Percentiles rank a stretch among this genome's conserved stretches.
Conservation (phyloP, 2,113 vertebrate species). For the Equus przewalskii region DNA sequence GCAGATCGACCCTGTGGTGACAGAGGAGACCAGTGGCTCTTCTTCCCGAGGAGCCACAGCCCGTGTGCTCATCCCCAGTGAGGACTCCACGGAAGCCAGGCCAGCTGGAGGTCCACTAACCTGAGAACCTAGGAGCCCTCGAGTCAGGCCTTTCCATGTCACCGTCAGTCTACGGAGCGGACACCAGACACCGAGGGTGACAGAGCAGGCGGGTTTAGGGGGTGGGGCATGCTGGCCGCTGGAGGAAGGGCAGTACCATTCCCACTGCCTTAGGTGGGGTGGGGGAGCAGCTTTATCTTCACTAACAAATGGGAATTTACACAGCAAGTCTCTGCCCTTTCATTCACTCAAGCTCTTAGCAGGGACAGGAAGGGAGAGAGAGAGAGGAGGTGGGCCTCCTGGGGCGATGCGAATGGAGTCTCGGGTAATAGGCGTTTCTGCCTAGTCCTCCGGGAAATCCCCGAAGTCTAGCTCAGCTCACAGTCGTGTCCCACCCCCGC, state of each 20-base stretch:
- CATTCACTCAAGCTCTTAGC: not conserved
- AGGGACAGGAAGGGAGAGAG: not conserved
- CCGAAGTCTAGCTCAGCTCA: not conserved
- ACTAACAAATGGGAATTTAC: not conserved
- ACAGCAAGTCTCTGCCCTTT: not conserved
- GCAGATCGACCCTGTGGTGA: not conserved
- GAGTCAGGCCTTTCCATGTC: not conserved
- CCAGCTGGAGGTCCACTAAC: not conserved
- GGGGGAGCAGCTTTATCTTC: not conserved
- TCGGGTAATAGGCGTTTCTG: not conserved
- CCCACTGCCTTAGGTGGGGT: not conserved
- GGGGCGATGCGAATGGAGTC: conserved; percentile 14
- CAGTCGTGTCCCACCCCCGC: no score
- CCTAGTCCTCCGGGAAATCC: not conserved
- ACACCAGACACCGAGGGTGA: not conserved
- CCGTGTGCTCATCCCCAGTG: not conserved
- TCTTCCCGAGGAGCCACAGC: not conserved
- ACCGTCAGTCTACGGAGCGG: not conserved
- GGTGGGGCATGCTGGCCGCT: not conserved
- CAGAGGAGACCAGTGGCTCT: not conserved
- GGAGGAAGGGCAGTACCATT: not conserved
- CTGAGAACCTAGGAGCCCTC: not conserved
- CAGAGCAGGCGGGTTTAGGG: not conserved
- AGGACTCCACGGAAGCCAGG: not conserved
- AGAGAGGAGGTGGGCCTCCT: not conserved